Base-by-base conservation (phyloP, 1,140 invertebrate species). In the Ridgeia piscesae region DNA sequence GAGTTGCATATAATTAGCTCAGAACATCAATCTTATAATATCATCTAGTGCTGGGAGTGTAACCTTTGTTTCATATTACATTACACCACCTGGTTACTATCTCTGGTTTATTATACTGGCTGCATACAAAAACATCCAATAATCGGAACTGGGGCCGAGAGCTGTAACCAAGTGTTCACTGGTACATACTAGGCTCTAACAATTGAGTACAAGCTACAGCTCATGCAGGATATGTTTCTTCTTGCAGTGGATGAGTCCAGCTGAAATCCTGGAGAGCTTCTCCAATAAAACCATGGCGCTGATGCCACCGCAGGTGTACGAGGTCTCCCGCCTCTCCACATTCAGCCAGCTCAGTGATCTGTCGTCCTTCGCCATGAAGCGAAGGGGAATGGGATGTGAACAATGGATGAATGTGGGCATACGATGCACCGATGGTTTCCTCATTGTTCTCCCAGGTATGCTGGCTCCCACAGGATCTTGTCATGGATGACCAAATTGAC, bases 251-350 rank as follows among this genome's bases (percentile, higher is more conserved):
- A 92, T 93, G n/a, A 94, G 94, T 90, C 96, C 96, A 34, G 89
- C 92, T 42, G 93, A 94, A 35, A 93, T 96, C 21, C 90, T 96
- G 8, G 93, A 94, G n/a, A 94, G 95, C 34, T 94, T 95, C 94
- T 91, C 91, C 6, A 92, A 94, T 17, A 93, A 93, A 21, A 92
- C 94, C 33, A 93, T 95, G 88, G 94, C 94, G 35, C 93, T 97
- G 2, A 95, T 96, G 35, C 96, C 96, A 42, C 96, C 96, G 31
- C 96, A 97, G 94, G 92, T 96, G 4, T 96, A 96, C 93, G 96
- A 97, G 93, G 91, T 97, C 4, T 94, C 94, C 17, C 93, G 96
- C 35, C 91, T 97, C 17, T 92, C 94, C 0, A 94, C 95, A 50
- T 94, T 96, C 90, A 92, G 89, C 48, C 92, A 93, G 33, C 94